These are phyloP conservation scores for Pristionchus fissidentatus DNA, from an alignment of 2,888 invertebrate genomes.

Conservation along the genomic window DNA sequence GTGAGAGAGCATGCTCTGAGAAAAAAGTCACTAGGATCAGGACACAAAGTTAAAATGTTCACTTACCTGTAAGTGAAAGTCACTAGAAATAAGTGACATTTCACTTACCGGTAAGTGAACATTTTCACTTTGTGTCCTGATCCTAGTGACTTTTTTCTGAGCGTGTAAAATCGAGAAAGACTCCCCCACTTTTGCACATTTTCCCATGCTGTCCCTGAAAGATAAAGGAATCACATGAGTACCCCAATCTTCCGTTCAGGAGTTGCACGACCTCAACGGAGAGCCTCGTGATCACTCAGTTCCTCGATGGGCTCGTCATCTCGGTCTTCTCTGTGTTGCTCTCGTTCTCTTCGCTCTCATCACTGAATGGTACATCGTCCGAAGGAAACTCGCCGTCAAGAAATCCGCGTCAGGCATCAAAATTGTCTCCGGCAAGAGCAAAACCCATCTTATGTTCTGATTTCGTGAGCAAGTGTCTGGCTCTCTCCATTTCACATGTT, in stretches of 20 bases:
- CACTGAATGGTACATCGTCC: conserved; percentile 67
- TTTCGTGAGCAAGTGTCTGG: background rate
- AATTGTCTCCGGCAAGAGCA: conserved; percentile 65
- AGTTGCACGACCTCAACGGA: conserved; percentile 63
- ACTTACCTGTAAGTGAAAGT: too few species aligned
- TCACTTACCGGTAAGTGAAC: too few species aligned
- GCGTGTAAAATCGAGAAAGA: too few species aligned
- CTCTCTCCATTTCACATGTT: background rate
- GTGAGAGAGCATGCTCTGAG: too few species aligned
- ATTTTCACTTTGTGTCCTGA: too few species aligned
- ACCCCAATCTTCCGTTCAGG: conserved; percentile 50
- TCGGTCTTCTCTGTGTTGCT: conserved; percentile 62
- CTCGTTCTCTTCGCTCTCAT: conserved; percentile 65
- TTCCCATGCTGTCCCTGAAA: background rate
- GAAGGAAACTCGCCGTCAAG: conserved; percentile 69
- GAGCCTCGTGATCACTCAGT: conserved; percentile 64
- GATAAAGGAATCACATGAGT: background rate
- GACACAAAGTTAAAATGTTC: too few species aligned
- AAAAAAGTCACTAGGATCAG: too few species aligned
- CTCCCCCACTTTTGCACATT: too few species aligned
- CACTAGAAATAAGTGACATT: too few species aligned
- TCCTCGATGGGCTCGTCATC: conserved; percentile 67
- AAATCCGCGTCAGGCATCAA: conserved; percentile 63
- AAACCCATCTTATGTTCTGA: conserved; percentile 71
- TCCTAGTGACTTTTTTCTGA: too few species aligned